phyloP scores from a whole-genome alignment of 2,888 invertebrate genomes.

The Arrhopalites spinosus region DNA sequence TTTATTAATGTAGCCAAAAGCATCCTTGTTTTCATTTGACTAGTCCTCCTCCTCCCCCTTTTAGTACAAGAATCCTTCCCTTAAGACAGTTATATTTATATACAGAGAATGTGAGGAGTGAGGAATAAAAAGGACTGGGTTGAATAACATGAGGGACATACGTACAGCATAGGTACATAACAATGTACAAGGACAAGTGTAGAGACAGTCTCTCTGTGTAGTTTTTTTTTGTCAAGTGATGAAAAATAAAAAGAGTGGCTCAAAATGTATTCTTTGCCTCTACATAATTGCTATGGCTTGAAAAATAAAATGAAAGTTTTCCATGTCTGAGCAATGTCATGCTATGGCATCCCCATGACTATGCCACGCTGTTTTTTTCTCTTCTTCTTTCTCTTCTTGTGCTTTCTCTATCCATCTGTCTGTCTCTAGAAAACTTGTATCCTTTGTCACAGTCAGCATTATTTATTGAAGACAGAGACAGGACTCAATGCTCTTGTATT shows the following conservation, averaged over 20 bases:
- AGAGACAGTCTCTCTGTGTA: not conserved
- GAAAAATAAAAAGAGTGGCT: not conserved
- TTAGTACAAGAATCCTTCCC: too few relatives aligned
- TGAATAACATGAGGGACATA: not conserved
- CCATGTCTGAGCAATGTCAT: not conserved
- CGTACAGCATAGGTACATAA: not conserved
- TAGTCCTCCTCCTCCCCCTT: too few relatives aligned
- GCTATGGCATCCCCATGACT: not conserved
- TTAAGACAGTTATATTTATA: too few relatives aligned
- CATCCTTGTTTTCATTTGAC: conserved; percentile 21
- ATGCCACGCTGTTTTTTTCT: conserved; percentile 25
- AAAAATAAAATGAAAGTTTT: conserved; percentile 27
- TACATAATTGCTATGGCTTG: conserved; percentile 25
- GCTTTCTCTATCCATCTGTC: conserved; percentile 31
- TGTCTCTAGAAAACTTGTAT: conserved; percentile 30
- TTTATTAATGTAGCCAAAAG: conserved; percentile 29
- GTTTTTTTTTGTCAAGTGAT: not conserved
- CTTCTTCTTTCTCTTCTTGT: not conserved
- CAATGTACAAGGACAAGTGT: not conserved
- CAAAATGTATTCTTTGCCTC: conserved; percentile 5
- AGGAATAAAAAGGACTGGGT: not conserved
- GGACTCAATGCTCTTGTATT: not conserved
- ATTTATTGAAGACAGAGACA: conserved; percentile 31
- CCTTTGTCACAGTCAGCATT: conserved; percentile 34
- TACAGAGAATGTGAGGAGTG: too few relatives aligned